Evolutionary conservation across 2,113 vertebrate genomes (phyloP).

Genomic region (Potamarius usumacintae): DNA sequence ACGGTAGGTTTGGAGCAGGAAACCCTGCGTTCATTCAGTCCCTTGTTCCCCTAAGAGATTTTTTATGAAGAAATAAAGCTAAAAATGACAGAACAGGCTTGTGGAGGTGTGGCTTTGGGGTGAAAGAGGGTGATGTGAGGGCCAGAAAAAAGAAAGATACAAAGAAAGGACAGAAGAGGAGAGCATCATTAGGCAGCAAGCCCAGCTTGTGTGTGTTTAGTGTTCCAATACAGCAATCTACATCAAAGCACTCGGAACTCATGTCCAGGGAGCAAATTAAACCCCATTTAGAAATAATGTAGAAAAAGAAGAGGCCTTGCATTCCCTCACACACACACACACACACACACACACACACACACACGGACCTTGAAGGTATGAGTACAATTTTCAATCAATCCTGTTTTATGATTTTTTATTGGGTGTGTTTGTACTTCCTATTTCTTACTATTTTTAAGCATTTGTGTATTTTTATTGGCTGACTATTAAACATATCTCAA

Average conservation of each 20-base stretch:
- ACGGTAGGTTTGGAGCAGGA: conserved; percentile 22
- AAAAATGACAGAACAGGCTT: neutral
- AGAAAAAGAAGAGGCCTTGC: conserved; percentile 23
- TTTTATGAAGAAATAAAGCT: conserved; percentile 9
- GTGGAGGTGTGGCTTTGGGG: conserved; percentile 12
- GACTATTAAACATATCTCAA: neutral
- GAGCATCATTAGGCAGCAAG: conserved; percentile 40
- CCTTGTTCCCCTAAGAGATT: neutral
- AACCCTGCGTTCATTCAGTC: conserved; percentile 5
- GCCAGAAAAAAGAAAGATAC: neutral
- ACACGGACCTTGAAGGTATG: neutral
- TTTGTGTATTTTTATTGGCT: neutral
- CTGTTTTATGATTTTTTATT: neutral
- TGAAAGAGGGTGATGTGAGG: neutral
- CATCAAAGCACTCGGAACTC: conserved; percentile 46
- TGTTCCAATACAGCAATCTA: conserved; percentile 26
- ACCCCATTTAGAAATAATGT: conserved; percentile 31
- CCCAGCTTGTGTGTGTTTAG: conserved; percentile 18
- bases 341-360: neutral
- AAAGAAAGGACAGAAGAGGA: conserved; percentile 17
- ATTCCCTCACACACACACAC: neutral
- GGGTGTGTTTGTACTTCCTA: neutral
- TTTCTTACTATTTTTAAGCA: neutral
- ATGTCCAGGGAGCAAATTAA: conserved; percentile 31
- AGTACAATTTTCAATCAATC: neutral